phyloP scores from a whole-genome alignment of 2,888 invertebrate genomes.

The Eristalis pertinax region DNA sequence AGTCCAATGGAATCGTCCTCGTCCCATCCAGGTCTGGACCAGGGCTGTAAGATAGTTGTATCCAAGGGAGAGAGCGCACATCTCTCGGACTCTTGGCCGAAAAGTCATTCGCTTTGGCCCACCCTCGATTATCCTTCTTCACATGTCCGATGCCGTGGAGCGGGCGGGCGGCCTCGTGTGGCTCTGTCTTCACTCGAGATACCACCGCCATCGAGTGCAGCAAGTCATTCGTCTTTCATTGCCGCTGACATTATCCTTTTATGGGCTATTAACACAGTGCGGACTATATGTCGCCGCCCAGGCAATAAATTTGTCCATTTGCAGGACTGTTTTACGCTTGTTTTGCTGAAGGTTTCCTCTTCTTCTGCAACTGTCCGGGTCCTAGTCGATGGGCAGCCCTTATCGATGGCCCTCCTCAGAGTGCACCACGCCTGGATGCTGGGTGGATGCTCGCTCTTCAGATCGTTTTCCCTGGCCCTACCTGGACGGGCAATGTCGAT shows the following conservation, averaged over 20 bases:
- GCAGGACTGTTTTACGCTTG: conserved; percentile 60
- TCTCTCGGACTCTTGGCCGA: conserved; percentile 50
- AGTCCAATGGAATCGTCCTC: conserved; percentile 28
- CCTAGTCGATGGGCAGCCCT: conserved; percentile 26
- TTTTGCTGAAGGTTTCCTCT: conserved; percentile 43
- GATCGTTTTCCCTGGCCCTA: conserved; percentile 5
- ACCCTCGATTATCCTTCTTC: conserved; percentile 36
- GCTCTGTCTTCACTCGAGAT: conserved; percentile 24
- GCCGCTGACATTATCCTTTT: conserved; percentile 72
- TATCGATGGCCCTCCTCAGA: conserved; percentile 1
- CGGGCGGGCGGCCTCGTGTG: conserved; percentile 20
- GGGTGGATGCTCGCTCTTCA: not conserved
- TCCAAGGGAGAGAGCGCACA: conserved; percentile 11
- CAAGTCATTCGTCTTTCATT: conserved; percentile 72
- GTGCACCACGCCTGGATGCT: conserved; percentile 16
- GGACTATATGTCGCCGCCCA: conserved; percentile 72
- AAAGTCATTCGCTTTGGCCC: conserved; percentile 59
- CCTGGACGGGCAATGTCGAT: not conserved
- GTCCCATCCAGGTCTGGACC: not conserved
- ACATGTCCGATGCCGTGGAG: not conserved
- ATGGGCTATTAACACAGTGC: conserved; percentile 72
- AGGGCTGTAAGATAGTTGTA: conserved; percentile 52
- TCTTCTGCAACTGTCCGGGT: conserved; percentile 24
- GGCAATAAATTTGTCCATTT: conserved; percentile 72
- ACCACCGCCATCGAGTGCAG: conserved; percentile 51